A percentile compares a stretch with the other conserved stretches of the same genome.
Conservation (phyloP, 2,888 invertebrate species). For the Callimorpha dominula region DNA sequence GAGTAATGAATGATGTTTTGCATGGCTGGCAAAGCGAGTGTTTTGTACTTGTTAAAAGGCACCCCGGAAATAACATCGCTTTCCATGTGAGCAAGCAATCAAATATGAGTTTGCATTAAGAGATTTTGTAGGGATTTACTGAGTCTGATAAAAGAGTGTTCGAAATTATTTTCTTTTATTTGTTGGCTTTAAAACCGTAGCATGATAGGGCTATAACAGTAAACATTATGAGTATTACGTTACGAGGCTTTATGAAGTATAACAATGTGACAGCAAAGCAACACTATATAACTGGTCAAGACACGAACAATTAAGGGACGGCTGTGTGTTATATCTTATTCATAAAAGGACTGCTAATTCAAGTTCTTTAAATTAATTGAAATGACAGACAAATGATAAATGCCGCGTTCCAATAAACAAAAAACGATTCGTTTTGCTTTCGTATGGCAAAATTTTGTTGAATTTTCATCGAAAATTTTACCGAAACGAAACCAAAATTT, state of each 20-base stretch:
- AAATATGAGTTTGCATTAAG: conserved; percentile 68
- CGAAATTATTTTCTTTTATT: conserved; percentile 44
- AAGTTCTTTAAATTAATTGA: no score
- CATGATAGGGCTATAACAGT: neutral
- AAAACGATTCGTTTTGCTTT: no score
- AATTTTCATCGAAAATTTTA: no score
- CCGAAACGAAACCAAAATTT: no score
- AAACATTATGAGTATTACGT: neutral
- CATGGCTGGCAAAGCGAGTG: conserved; percentile 74
- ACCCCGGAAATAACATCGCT: conserved; percentile 65
- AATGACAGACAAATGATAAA: no score
- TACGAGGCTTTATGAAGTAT: neutral
- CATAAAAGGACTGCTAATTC: no score
- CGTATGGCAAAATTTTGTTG: no score
- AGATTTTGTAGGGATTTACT: conserved; percentile 53
- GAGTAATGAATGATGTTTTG: conserved; percentile 82
- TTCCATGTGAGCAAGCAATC: conserved; percentile 72
- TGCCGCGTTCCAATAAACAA: no score
- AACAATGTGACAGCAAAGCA: neutral
- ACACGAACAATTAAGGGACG: no score
- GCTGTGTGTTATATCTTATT: neutral
- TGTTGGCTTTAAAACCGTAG: neutral
- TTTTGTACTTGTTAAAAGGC: conserved; percentile 72
- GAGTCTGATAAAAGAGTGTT: conserved; percentile 46
- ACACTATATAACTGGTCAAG: neutral